Base-by-base conservation (phyloP, 2,888 invertebrate species). In the Acanthosepion lycidas region DNA sequence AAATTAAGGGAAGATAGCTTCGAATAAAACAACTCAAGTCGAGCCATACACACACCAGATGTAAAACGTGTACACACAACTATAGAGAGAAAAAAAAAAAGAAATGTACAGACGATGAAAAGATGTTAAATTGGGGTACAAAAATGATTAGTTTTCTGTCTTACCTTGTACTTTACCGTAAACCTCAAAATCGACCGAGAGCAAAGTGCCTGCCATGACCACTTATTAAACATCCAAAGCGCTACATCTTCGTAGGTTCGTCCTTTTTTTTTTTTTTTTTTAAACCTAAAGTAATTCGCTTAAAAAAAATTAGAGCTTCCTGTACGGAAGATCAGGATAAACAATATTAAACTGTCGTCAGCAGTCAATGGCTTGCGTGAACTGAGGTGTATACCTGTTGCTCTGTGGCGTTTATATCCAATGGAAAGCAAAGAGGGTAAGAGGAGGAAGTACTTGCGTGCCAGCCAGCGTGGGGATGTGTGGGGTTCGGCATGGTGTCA, bases 121-220 rank as follows among this genome's bases (percentile, higher is more conserved):
- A 28, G 53, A 33, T 12, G 94, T 59, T 59, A 59, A 6, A 28
- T 23, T 55, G 64, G 33, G 64, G 59, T n/a, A 64, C 26, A 48
- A 78, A 78, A 93, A 94, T 9, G 93, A 49, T 42, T 33, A 94
- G 48, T 94, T 33, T 93, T 42, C 51, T 94, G 94, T 42, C 64
- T 94, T 95, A 96, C 96, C 96, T 95, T 96, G 96, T 42, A 96
- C 96, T 95, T 95, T 96, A 33, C 96, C 96, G 94, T 95, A 96
- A 55, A 96, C 95, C 94, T 96, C 96, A 94, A 95, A 96, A 53
- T 95, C 95, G 42, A 96, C 95, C 4, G 96, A 95, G 20, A 95
- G 92, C 23, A 96, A 59, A 28, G 91, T 95, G 49, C 94, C 92
- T 28, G 59, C 94, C 94, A 94, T 94, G 93, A 28, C 93, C 26